Evolutionary conservation across 1,140 invertebrate species (phyloP).

Genomic region (Drosophila bocki): DNA sequence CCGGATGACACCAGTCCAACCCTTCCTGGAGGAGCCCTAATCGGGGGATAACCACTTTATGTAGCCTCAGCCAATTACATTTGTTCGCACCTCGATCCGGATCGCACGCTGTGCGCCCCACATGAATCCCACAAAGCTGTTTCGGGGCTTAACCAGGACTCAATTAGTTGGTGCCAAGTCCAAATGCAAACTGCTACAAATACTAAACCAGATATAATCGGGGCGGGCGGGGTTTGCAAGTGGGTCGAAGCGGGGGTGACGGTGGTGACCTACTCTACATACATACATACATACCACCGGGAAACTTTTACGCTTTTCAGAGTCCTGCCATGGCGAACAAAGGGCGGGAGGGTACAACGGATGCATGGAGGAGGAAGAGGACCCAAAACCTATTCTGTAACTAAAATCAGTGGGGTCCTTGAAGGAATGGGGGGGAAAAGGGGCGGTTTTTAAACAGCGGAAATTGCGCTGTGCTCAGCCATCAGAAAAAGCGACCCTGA

Average conservation of each 20-base stretch:
- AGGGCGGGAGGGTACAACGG: neutral
- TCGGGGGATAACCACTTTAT: constrained; percentile 27
- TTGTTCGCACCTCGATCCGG: constrained; percentile 32
- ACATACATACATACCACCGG: neutral
- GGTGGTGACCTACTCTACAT: constrained; percentile 40
- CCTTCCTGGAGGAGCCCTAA: neutral
- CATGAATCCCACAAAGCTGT: constrained; percentile 43
- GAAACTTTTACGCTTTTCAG: constrained; percentile 43
- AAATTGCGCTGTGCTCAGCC: constrained; percentile 77
- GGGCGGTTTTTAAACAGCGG: constrained; percentile 79
- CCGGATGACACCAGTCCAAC: neutral
- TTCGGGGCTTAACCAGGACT: constrained; percentile 42
- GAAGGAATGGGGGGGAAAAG: neutral
- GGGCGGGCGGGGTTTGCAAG: neutral
- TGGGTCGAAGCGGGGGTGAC: neutral
- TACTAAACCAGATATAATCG: constrained; percentile 49
- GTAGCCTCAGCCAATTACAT: constrained; percentile 38
- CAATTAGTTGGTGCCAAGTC: constrained; percentile 46
- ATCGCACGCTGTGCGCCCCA: constrained; percentile 5
- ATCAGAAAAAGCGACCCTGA: constrained; percentile 69
- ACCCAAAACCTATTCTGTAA: constrained; percentile 45
- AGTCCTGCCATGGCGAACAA: constrained; percentile 29
- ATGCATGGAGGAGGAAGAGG: neutral
- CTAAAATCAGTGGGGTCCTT: constrained; percentile 37
- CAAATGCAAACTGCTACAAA: constrained; percentile 50